Evolutionary conservation across 1,140 invertebrate genomes (phyloP).

Genomic region (Scaptomyza pallida): DNA sequence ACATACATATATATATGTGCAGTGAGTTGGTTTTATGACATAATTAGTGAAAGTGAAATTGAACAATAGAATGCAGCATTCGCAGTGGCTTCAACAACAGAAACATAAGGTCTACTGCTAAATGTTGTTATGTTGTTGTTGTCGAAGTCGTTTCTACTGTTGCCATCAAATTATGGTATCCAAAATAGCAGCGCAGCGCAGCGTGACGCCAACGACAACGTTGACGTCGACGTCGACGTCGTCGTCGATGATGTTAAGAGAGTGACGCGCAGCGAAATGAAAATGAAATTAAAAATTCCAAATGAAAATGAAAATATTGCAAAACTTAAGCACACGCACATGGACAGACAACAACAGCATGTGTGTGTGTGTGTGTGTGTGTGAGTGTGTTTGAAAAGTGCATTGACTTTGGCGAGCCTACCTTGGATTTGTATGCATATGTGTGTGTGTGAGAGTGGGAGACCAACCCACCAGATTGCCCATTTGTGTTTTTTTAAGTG

Average conservation of each 20-base stretch:
- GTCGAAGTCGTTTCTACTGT: too few species aligned
- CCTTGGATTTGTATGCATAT: constrained; percentile 18
- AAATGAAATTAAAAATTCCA: constrained; percentile 73
- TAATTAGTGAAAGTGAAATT: constrained; percentile 81
- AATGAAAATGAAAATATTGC: constrained; percentile 80
- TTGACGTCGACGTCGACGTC: constrained; percentile 8
- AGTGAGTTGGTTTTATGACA: constrained; percentile 58
- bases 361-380: constrained; percentile 9
- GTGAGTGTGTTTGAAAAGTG: constrained; percentile 54
- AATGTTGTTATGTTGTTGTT: constrained; percentile 19
- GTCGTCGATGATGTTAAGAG: constrained; percentile 24
- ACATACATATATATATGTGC: constrained; percentile 3
- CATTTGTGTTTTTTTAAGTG: constrained; percentile 51
- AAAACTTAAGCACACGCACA: constrained; percentile 74
- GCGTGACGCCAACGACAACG: constrained; percentile 45
- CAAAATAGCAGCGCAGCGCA: constrained; percentile 49
- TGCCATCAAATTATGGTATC: too few species aligned
- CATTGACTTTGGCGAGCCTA: constrained; percentile 61
- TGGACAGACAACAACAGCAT: constrained; percentile 30
- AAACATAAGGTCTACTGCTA: constrained; percentile 26
- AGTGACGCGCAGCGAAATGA: constrained; percentile 42
- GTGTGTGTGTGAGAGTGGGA: constrained; percentile 11
- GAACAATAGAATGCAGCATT: constrained; percentile 36
- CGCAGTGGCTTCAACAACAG: constrained; percentile 7
- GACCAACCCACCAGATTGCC: constrained; percentile 59